Base-by-base conservation (phyloP, 2,113 vertebrate species). In the Odocoileus hemionus region DNA sequence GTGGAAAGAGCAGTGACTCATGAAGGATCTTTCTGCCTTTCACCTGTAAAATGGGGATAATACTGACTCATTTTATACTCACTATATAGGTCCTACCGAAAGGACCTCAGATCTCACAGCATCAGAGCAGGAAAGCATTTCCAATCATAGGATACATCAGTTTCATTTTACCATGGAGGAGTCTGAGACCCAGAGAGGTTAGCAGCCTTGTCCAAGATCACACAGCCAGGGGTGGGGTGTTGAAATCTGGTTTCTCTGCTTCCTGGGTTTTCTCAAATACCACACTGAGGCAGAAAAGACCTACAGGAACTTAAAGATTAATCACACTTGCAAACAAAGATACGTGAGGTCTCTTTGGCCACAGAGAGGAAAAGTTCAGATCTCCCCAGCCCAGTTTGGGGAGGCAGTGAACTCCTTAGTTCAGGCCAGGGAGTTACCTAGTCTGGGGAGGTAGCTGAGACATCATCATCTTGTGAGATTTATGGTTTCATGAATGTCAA, bases 401-500 rank as follows among this genome's bases (percentile, higher is more conserved):
- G 6, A 23, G 26, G 33, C 52, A 70, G 70, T 2, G 47, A 76
- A 55, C 39, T 39, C 33, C 43, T 82, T 23, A 61, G 39, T 33
- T 84, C 43, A 61, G 82, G 67, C n/a, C 2, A 0, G 50, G 43
- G 47, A 92, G 33, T 25, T 80, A 28, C 17, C 60, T 1, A 50
- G 25, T 47, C 45, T 0, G 6, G 15, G 95, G n/a, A 19, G 78
- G 28, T 52, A 87, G 52, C 87, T 36, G 60, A 80, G 70, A 61
- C 86, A 58, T 64, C 36, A 25, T 39, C 23, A 43, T 76, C 36
- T 76, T 0, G 1, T 79, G 70, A 83, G 23, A 36, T 84, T 94
- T 95, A 92, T 80, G 84, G 84, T 52, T 87, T 93, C 94, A 21
- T 84, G 94, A 86, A 83, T 54, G n/a, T 57, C 67, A 21, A 50